phyloP scores from a whole-genome alignment of 2,888 invertebrate species.

The Catotricha subobsoleta region DNA sequence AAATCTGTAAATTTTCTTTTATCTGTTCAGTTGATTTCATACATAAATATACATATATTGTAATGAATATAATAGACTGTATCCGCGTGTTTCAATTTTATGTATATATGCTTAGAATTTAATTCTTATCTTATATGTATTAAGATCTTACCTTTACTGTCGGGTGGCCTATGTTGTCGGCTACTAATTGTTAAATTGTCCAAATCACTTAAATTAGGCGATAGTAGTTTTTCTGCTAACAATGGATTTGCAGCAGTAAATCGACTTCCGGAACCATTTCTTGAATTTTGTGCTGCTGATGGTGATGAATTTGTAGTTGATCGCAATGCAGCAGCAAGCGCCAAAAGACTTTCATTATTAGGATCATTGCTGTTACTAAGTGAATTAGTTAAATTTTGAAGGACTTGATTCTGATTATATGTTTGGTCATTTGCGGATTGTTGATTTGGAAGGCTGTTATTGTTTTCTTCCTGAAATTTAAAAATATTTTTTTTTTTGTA shows the following conservation, averaged over 20 bases:
- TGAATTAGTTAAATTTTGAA: conserved; percentile 4
- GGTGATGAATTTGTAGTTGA: conserved; percentile 26
- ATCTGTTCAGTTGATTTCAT: too few species aligned
- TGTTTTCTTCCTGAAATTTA: conserved; percentile 33
- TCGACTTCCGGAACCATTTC: conserved; percentile 49
- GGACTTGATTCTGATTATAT: conserved; percentile 1
- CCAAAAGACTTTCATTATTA: conserved; percentile 14
- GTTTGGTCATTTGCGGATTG: not conserved
- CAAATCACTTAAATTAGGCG: conserved; percentile 36
- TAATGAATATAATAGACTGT: too few species aligned
- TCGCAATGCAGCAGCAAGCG: conserved; percentile 19
- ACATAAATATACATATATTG: too few species aligned
- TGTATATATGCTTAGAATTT: not conserved
- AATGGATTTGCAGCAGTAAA: conserved; percentile 66
- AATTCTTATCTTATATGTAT: not conserved
- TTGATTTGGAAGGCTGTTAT: conserved; percentile 26
- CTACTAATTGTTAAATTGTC: conserved; percentile 15
- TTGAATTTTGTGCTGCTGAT: conserved; percentile 34
- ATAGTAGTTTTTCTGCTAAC: conserved; percentile 58
- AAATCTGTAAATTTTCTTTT: too few species aligned
- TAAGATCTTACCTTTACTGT: conserved; percentile 31
- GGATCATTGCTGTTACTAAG: conserved; percentile 27
- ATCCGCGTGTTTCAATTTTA: not conserved
- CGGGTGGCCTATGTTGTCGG: conserved; percentile 15
- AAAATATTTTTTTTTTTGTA: too few species aligned